Evolutionary conservation across 2,797 vertebrate species (phyloP).

Genomic region (Pantherophis alleghaniensis): DNA sequence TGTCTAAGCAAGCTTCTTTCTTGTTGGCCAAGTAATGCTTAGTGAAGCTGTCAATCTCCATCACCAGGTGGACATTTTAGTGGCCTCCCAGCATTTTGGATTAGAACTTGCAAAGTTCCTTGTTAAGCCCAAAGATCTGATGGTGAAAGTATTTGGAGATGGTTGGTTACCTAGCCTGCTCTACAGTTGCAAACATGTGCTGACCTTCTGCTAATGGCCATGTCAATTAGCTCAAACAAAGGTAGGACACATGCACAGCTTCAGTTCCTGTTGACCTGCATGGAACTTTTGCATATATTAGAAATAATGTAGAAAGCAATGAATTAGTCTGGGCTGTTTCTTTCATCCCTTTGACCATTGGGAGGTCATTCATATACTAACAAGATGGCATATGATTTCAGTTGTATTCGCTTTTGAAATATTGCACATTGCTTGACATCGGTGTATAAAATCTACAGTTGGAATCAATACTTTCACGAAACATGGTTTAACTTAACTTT

Average conservation of each 20-base stretch:
- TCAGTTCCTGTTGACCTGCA: not conserved
- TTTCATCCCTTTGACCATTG: not conserved
- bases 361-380: not conserved
- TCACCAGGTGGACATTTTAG: not conserved
- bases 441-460: conserved; percentile 42
- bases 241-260: not conserved
- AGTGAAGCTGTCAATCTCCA: not conserved
- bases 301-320: not conserved
- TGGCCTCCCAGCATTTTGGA: not conserved
- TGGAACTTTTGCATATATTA: not conserved
- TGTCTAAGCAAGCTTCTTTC: not conserved
- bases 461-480: conserved; percentile 68
- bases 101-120: not conserved
- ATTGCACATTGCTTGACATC: conserved; percentile 33
- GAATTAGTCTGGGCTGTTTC: not conserved
- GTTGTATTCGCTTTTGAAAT: not conserved
- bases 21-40: not conserved
- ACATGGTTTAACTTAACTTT: conserved; percentile 45
- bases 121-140: not conserved
- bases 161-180: not conserved
- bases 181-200: not conserved
- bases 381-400: conserved; percentile 25
- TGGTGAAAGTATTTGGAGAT: not conserved
- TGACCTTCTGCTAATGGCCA: not conserved
- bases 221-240: not conserved